These are phyloP conservation scores for Felis chaus DNA, from an alignment of 2,113 vertebrate species.

Conservation along the genomic window DNA sequence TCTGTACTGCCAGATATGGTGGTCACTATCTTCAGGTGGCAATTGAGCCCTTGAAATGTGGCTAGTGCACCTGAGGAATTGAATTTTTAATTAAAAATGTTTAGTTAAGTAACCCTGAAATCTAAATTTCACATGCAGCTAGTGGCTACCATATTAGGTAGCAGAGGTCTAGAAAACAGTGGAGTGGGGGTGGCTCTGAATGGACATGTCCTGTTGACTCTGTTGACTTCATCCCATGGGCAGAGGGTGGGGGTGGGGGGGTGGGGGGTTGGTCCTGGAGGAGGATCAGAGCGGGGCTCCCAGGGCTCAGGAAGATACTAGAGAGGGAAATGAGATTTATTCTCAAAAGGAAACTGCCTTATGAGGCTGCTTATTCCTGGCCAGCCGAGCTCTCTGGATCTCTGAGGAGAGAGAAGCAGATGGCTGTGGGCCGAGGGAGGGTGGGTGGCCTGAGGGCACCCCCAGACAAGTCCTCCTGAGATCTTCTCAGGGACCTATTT, in stretches of 20 bases:
- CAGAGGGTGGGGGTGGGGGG: neutral
- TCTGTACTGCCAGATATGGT: neutral
- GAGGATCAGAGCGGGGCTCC: neutral
- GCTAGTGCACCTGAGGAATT: neutral
- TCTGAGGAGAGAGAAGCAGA: neutral
- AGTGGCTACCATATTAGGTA: neutral
- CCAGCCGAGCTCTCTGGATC: neutral
- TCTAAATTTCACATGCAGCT: neutral
- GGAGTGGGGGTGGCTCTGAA: neutral
- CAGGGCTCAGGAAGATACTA: neutral
- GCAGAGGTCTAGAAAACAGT: neutral
- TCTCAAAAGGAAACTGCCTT: conserved; percentile 45
- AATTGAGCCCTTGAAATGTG: neutral
- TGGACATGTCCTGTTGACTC: neutral
- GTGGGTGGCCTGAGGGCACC: neutral
- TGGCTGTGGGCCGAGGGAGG: neutral
- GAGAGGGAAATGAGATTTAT: neutral
- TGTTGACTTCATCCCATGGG: neutral
- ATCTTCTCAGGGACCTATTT: conserved; percentile 50
- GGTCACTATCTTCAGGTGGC: neutral
- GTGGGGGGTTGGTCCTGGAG: neutral
- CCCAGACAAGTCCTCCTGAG: conserved; percentile 53
- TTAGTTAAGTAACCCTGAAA: neutral
- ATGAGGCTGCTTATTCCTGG: conserved; percentile 16
- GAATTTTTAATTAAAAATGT: conserved; percentile 2